A percentile compares a stretch with the other conserved stretches of the same genome.
These are phyloP conservation scores for Struthio camelus DNA, from an alignment of 2,113 vertebrate genomes.

Conservation along the genomic window DNA sequence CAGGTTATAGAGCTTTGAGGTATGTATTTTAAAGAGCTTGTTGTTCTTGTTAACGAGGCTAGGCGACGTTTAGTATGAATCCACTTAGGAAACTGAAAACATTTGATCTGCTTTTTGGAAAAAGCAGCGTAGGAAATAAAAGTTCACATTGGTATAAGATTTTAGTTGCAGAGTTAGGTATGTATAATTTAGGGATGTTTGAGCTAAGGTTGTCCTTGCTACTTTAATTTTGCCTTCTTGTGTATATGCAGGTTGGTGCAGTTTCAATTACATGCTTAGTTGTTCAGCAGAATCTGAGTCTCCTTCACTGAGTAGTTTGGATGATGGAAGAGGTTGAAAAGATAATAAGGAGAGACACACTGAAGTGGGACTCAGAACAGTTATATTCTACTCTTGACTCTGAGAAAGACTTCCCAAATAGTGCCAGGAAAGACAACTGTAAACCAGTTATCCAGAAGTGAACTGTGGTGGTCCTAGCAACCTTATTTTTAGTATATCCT, in stretches of 20 bases:
- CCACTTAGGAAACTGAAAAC: background rate
- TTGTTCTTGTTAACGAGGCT: background rate
- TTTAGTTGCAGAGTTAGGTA: background rate
- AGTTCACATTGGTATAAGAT: fast-evolving
- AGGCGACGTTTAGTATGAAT: background rate
- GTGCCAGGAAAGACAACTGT: background rate
- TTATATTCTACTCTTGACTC: background rate
- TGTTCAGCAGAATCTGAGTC: background rate
- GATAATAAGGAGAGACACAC: background rate
- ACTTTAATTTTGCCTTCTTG: background rate
- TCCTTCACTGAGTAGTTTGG: background rate
- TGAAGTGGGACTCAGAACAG: background rate
- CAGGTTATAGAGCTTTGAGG: background rate
- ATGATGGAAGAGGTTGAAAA: background rate
- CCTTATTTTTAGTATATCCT: background rate
- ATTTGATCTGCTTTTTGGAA: background rate
- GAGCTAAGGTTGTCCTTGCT: background rate
- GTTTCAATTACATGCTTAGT: background rate
- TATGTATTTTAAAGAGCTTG: background rate
- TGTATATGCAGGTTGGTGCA: background rate
- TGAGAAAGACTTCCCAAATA: background rate
- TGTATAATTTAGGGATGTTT: background rate
- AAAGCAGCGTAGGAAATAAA: background rate
- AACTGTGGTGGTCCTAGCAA: background rate
- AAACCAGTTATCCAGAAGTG: background rate